Evolutionary conservation across 2,113 vertebrate species (phyloP).

Genomic region (Catharus fuscescens): DNA sequence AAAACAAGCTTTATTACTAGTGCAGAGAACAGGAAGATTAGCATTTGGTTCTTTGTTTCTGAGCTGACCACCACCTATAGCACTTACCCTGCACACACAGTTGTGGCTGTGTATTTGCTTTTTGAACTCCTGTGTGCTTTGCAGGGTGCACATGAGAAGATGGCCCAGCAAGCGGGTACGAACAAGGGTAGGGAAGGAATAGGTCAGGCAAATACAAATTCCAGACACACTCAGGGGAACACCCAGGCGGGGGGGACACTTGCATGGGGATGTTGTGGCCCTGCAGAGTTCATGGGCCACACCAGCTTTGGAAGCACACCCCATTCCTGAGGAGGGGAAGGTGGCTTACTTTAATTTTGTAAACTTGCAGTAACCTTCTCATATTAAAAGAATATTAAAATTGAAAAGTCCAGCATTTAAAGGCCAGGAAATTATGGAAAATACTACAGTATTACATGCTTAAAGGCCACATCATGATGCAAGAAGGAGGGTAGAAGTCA

Average conservation of each 20-base stretch:
- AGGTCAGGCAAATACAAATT: background rate
- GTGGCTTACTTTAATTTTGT: background rate
- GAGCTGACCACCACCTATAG: background rate
- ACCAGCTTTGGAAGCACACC: rapidly evolving
- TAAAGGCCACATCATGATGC: background rate
- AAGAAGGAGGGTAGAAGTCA: background rate
- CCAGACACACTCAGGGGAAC: background rate
- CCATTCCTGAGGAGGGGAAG: background rate
- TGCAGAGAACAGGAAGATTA: background rate
- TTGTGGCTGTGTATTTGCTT: background rate
- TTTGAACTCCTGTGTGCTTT: background rate
- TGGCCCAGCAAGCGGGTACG: background rate
- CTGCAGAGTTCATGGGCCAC: rapidly evolving
- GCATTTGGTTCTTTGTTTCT: background rate
- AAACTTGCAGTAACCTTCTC: background rate
- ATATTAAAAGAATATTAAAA: background rate
- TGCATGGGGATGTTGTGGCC: background rate
- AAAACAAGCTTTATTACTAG: background rate
- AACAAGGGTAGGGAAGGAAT: background rate
- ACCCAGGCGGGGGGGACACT: background rate
- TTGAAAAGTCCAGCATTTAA: background rate
- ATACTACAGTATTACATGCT: background rate
- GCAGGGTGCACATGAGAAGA: background rate
- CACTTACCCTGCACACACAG: background rate
- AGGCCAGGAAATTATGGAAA: background rate